phyloP scores from a whole-genome alignment of 2,113 vertebrate genomes.

The Nipponia nippon region DNA sequence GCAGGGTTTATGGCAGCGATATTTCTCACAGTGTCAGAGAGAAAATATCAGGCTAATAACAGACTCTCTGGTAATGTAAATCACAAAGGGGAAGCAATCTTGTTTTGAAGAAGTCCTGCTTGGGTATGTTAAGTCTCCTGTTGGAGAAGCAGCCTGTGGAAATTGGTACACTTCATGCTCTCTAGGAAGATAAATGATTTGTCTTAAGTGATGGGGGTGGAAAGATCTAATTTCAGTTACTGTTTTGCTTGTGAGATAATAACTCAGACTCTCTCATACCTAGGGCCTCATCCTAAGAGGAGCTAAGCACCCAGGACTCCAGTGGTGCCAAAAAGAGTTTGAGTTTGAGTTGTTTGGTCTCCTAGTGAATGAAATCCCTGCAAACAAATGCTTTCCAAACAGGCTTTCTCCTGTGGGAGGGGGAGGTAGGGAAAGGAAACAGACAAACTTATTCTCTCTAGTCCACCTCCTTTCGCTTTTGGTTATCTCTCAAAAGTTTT shows the following conservation, averaged over 20 bases:
- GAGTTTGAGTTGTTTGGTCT: not conserved
- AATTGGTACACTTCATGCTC: constrained; percentile 24
- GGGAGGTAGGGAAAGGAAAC: not conserved
- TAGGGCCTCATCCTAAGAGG: not conserved
- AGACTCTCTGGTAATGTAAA: constrained; percentile 63
- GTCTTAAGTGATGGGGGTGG: constrained; percentile 15
- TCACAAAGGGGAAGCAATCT: constrained; percentile 38
- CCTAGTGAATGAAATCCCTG: not conserved
- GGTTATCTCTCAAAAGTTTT: not conserved
- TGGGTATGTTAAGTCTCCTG: constrained; percentile 20
- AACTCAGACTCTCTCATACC: not conserved
- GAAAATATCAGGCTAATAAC: constrained; percentile 74
- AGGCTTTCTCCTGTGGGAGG: not conserved
- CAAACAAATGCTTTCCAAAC: not conserved
- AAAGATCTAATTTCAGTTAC: constrained; percentile 22
- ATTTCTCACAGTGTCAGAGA: constrained; percentile 71
- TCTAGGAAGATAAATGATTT: constrained; percentile 60
- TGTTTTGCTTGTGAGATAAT: not conserved
- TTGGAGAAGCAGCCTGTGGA: constrained; percentile 23
- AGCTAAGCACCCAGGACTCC: not conserved
- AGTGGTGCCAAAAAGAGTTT: not conserved
- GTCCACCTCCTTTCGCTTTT: not conserved
- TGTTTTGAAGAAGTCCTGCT: constrained; percentile 31
- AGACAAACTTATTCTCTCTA: not conserved
- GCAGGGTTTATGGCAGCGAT: constrained; percentile 68